Base-by-base conservation (phyloP, 2,797 vertebrate species). In the Sarcoramphus papa region DNA sequence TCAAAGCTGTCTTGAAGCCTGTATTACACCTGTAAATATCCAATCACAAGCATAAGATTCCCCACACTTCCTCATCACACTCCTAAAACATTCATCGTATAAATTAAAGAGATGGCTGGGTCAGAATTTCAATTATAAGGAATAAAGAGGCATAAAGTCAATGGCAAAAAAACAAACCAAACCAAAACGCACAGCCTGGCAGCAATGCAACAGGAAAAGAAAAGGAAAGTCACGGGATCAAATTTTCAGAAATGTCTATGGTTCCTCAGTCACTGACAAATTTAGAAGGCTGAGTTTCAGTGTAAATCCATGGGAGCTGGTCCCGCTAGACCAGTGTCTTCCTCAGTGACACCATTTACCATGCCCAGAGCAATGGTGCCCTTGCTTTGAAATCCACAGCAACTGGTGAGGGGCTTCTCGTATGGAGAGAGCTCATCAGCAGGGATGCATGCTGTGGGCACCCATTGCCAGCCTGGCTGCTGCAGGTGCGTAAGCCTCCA, bases 1-100 rank as follows among this genome's bases (percentile, higher is more conserved):
- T 40, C 67, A 75, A 47, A 88, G 67, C n/a, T 82, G 62, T 10
- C 31, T 67, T 78, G 70, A 88, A 94, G 57, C 30, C 37, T 79
- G n/a, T 48, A 50, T 65, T 72, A 69, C 8, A 16, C 17, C 68
- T 88, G 57, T 85, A 93, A 92, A 93, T 67, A 86, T 72, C 79
- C 80, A 70, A 57, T 74, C 51, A 53, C 33, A 56, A 73, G 40
- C 45, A 47, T 35, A 73, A 76, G 57, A 63, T 72, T 70, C n/a
- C 68, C 33, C 25, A 43, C 53, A 45, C 40, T 76, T 88, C 57
- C 31, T 75, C 72, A 88, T 68, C 43, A 54, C 0, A 1, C 25
- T 72, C 33, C 57, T 91, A 50, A 85, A 88, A 79, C 16, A 25
- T 60, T 67, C 31, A 82, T 47, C 1, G 0, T 67, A 70, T 57